phyloP scores from a whole-genome alignment of 2,113 vertebrate species.

The Probosciger aterrimus region DNA sequence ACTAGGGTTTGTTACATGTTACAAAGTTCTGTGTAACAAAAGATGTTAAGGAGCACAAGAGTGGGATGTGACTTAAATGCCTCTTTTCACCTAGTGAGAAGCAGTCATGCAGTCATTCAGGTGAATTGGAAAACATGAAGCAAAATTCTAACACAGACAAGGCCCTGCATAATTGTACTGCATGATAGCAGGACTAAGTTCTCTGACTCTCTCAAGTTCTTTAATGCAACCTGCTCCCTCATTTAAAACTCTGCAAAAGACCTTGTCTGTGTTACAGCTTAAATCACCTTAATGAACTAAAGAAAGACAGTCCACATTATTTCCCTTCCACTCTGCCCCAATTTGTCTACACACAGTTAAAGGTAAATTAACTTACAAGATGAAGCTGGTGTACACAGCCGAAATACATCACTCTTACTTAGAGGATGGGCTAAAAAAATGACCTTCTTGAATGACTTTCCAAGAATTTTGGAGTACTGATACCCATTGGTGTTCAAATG shows the following conservation, averaged over 20 bases:
- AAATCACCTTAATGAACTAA: background rate
- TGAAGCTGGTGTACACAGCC: background rate
- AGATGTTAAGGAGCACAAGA: background rate
- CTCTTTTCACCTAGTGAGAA: background rate
- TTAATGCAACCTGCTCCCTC: background rate
- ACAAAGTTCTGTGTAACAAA: background rate
- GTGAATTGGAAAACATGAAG: background rate
- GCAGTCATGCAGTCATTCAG: rapidly evolving
- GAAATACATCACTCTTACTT: background rate
- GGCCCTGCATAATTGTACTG: background rate
- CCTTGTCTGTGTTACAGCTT: background rate
- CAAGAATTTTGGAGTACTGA: background rate
- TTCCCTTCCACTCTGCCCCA: background rate
- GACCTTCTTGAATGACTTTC: background rate
- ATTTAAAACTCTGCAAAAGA: background rate
- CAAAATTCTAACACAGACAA: background rate
- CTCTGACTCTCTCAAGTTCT: background rate
- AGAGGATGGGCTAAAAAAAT: background rate
- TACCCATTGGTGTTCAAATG: background rate
- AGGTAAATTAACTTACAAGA: background rate
- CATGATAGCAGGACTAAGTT: background rate
- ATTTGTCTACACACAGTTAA: background rate
- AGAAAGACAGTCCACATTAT: background rate
- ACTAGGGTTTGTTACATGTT: rapidly evolving
- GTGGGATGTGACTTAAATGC: background rate